Conservation (phyloP, 2,797 vertebrate genomes). For the Carduelis carduelis region DNA sequence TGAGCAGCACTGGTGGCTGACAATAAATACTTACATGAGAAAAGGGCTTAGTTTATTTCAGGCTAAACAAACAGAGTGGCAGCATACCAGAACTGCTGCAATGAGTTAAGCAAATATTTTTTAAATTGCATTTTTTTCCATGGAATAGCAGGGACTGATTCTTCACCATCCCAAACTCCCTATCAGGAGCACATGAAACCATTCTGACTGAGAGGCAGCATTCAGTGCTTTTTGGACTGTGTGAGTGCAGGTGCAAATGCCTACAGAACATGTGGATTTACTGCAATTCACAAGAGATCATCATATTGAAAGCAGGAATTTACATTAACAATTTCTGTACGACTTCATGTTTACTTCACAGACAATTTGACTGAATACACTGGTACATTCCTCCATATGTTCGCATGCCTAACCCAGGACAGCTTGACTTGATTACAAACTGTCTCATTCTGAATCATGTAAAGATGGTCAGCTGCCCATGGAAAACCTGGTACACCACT, state of each 20-base stretch:
- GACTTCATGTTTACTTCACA: background rate
- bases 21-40: background rate
- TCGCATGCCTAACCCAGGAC: background rate
- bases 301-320: constrained; percentile 11
- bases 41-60: background rate
- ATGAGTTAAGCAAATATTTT: background rate
- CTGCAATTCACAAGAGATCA: background rate
- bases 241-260: constrained; percentile 26
- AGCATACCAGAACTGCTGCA: background rate
- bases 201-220: background rate
- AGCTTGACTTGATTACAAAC: constrained; percentile 22
- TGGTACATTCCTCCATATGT: background rate
- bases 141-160: background rate
- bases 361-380: background rate
- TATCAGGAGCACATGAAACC: background rate
- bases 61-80: background rate
- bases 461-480: background rate
- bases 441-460: background rate
- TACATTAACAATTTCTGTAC: constrained; percentile 9
- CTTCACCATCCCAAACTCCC: background rate
- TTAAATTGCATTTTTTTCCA: background rate
- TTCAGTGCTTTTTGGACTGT: background rate
- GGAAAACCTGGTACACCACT: background rate
- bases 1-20: background rate
- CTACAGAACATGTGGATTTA: background rate